Percentiles rank a stretch among this genome's conserved stretches.
phyloP scores from a whole-genome alignment of 2,888 invertebrate species.

The Aleiodes alternator region DNA sequence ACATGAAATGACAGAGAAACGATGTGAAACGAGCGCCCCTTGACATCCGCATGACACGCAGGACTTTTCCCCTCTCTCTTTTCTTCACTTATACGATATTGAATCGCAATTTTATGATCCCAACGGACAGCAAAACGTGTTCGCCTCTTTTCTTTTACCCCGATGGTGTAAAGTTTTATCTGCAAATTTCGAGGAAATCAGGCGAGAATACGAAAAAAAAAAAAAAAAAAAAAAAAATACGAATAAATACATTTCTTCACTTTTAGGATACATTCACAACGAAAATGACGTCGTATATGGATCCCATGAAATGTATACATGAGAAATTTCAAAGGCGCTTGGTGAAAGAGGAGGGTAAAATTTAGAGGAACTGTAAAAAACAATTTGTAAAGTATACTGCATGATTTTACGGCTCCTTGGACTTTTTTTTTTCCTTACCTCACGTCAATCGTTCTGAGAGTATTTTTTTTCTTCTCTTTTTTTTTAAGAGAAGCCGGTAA shows the following conservation, averaged over 20 bases:
- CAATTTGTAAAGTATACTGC: conserved; percentile 40
- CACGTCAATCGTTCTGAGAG: conserved; percentile 29
- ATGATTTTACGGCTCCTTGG: conserved; percentile 45
- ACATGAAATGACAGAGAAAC: conserved; percentile 38
- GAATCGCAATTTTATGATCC: conserved; percentile 73
- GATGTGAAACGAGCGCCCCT: conserved; percentile 57
- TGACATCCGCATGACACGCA: conserved; percentile 62
- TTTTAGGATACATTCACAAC: conserved; percentile 5
- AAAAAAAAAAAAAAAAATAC: conserved; percentile 29
- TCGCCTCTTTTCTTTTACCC: conserved; percentile 51
- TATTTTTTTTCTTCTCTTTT: neutral
- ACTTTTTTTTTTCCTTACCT: conserved; percentile 39
- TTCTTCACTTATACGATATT: conserved; percentile 64
- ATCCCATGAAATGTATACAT: conserved; percentile 13
- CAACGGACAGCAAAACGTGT: conserved; percentile 48
- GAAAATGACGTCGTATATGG: conserved; percentile 38
- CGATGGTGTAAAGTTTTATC: conserved; percentile 74
- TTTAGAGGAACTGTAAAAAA: conserved; percentile 28
- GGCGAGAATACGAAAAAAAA: conserved; percentile 50
- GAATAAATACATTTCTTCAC: conserved; percentile 16
- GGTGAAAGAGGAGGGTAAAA: conserved; percentile 10
- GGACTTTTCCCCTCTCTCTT: conserved; percentile 52
- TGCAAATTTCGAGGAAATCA: conserved; percentile 73
- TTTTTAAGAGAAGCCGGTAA: conserved; percentile 20
- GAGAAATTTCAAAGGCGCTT: conserved; percentile 21